phyloP scores from a whole-genome alignment of 1,140 invertebrate genomes.

The Mizuhopecten yessoensis region DNA sequence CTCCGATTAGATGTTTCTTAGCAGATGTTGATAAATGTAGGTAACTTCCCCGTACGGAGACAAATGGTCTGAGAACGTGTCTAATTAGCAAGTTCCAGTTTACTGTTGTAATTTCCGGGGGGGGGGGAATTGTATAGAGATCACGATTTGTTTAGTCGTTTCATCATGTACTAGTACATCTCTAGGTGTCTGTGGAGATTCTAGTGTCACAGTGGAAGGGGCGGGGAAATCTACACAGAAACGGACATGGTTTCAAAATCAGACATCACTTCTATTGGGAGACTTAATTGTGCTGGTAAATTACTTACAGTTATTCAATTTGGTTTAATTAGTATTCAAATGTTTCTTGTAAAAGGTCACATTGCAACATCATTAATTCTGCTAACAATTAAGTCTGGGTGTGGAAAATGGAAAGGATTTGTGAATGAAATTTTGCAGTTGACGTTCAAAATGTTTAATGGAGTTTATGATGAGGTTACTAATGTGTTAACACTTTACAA shows the following conservation, averaged over 20 bases:
- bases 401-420: neutral
- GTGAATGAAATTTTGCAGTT: neutral
- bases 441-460: neutral
- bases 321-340: neutral
- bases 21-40: neutral
- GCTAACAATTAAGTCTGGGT: neutral
- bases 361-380: neutral
- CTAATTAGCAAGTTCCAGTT: neutral
- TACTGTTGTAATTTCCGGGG: neutral
- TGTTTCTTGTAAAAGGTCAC: neutral
- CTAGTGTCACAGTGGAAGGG: neutral
- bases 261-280: neutral
- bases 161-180: neutral
- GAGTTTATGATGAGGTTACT: neutral
- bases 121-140: neutral
- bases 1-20: neutral
- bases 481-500: neutral
- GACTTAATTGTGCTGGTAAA: conserved; percentile 21
- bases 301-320: neutral
- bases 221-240: neutral
- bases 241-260: neutral
- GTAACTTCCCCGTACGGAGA: neutral
- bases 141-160: neutral
- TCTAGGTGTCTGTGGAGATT: neutral
- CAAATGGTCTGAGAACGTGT: neutral